These are phyloP conservation scores for Camelus bactrianus DNA, from an alignment of 2,113 vertebrate genomes.

Conservation along the genomic window DNA sequence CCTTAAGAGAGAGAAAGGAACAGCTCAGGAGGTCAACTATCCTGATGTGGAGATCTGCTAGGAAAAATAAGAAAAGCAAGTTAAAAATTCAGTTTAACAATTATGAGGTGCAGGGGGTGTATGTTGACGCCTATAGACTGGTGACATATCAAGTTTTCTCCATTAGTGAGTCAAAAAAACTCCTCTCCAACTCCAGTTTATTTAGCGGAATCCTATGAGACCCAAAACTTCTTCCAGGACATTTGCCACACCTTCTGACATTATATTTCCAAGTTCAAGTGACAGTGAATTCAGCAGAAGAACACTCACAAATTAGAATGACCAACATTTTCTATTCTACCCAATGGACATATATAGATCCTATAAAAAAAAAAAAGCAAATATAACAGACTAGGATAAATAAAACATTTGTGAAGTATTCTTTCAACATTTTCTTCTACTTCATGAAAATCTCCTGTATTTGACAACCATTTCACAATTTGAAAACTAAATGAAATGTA, in stretches of 20 bases:
- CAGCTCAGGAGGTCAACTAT: background rate
- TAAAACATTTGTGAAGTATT: constrained; percentile 9
- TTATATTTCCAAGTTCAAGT: constrained; percentile 21
- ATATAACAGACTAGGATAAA: background rate
- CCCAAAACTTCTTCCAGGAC: constrained; percentile 22
- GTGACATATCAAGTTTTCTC: constrained; percentile 51
- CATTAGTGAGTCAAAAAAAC: constrained; percentile 3
- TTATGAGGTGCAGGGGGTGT: background rate
- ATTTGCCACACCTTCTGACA: constrained; percentile 25
- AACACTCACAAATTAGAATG: constrained; percentile 23
- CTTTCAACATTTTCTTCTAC: constrained; percentile 36
- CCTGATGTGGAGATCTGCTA: background rate
- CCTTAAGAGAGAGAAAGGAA: constrained; percentile 20
- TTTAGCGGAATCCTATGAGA: constrained; percentile 49
- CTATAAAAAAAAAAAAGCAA: constrained; percentile 3
- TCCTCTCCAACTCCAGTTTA: constrained; percentile 45
- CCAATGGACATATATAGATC: background rate
- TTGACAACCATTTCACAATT: background rate
- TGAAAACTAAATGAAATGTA: constrained; percentile 53
- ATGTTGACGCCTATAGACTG: background rate
- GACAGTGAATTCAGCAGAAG: constrained; percentile 27
- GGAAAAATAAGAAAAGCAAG: constrained; percentile 58
- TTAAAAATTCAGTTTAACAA: constrained; percentile 39
- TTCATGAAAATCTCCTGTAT: background rate
- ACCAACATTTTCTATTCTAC: constrained; percentile 4